Conservation (phyloP, 2,888 invertebrate species). For the Sisyra nigra region DNA sequence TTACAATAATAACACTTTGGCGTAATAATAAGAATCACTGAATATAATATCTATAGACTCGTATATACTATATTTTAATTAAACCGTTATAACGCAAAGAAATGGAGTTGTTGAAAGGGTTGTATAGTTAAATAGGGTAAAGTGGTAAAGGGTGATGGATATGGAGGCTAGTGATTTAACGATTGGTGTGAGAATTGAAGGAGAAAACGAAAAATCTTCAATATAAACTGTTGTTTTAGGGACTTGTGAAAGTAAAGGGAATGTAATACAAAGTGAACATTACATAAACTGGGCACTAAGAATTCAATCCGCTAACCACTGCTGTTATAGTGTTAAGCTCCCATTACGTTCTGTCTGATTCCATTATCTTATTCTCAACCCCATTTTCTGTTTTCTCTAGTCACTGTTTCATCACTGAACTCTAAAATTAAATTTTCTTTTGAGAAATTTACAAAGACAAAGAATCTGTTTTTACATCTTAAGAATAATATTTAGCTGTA, state of each 20-base stretch:
- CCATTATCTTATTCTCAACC: constrained; percentile 25
- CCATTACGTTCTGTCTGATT: constrained; percentile 31
- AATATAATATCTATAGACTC: constrained; percentile 4
- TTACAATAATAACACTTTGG: too few relatives aligned
- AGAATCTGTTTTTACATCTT: too few relatives aligned
- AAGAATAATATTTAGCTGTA: too few relatives aligned
- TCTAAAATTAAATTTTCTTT: too few relatives aligned
- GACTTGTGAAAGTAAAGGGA: too few relatives aligned
- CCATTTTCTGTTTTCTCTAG: neutral
- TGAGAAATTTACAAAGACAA: too few relatives aligned
- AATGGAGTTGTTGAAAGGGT: neutral
- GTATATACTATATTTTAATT: constrained; percentile 5
- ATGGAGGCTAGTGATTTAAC: too few relatives aligned
- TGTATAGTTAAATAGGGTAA: too few relatives aligned
- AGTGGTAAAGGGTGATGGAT: too few relatives aligned
- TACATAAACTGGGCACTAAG: constrained; percentile 5
- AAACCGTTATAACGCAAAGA: constrained; percentile 5
- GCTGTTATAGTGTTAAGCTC: constrained; percentile 27
- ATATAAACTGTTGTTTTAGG: neutral
- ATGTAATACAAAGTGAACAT: constrained; percentile 4
- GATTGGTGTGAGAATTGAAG: neutral
- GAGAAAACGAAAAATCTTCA: neutral
- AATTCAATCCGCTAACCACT: constrained; percentile 6
- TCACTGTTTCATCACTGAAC: neutral
- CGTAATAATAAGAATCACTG: constrained; percentile 1